Evolutionary conservation across 2,888 invertebrate genomes (phyloP), one percentile per base, ranked within the genome.

Genomic region (Nasonovia ribisnigri): DNA sequence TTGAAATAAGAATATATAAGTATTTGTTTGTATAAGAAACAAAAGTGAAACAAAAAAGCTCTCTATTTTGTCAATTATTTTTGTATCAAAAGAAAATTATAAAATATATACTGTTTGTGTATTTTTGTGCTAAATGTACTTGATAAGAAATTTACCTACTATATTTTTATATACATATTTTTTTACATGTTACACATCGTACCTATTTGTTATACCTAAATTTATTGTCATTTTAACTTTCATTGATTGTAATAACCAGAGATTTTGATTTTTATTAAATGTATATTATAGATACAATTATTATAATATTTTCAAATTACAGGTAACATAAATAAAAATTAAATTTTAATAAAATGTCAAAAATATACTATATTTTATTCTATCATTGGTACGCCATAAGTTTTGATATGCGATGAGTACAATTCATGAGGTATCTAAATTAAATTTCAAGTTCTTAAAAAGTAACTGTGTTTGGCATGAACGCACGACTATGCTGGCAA

Each of bases 1-100:
- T 77, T 88, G 51, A 46, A 57, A 60, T 93, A 87, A 93, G 86
- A 46, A 46, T 46, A 46, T 46, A 60, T 90, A 87, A 93, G 51
- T 90, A 60, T 90, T 60, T 90, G 67, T 90, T 43, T 93, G n/a
- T 92, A 3, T 60, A 42, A 26, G 13, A 54, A 48, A 57, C 54
- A 43, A n/a, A 36, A 92, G 42, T 92, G 51, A 88, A 88, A 43
- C 60, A 77, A 92, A 88, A 67, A 90, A 84, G 93, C 93, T 93
- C 93, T 93, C 93, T 93, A 93, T 90, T 90, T 90, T 93, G 90
- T 93, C 93, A 90, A 84, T 90, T 92, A 60, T 46, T 60, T 48
- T 67, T 88, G 24, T 90, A 90, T 48, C 51, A 54, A 51, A 57
- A 43, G 29, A 77, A 51, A 84, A 77, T 11, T 84, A 84, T 10